Evolutionary conservation across 92 coral and sea anemone species (phyloP), one percentile per base, ranked within the genome.

Genomic region (Parazoanthus atlanticus): DNA sequence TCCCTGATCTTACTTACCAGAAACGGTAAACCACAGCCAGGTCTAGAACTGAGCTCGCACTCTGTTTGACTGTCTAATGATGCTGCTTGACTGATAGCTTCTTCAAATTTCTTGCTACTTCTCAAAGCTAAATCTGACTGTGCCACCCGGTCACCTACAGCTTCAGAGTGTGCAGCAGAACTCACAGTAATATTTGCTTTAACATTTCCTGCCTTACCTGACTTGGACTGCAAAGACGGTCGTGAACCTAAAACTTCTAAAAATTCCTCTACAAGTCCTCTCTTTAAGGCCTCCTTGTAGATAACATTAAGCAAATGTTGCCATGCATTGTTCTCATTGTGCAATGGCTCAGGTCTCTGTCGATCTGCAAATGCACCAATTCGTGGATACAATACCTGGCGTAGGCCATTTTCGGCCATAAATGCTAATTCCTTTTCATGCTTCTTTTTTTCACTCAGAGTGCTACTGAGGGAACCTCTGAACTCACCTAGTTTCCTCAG

Each of bases 301-400:
- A 90, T 67, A 5, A 83, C 5, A 73, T 92, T 91, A 6, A 92
- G 88, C 16, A 89, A 1, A 52, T 94, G 93, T 58, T 92, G 93
- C 97, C 94, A 94, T 12, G 92, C 94, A 89, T 92, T 94, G 32
- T 84, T 94, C 64, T 92, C 96, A 72, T 80, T 88, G 61, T 89
- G 97, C 77, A 94, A 74, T 76, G 93, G 94, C 83, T 94, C 97
- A 0, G 95, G 95, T 79, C 93, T 90, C 70, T 80, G 89, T n/a
- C 93, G 88, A 40, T 91, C 92, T 1, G 95, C 93, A 86, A 82
- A 94, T 15, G 70, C 85, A 25, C 91, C 92, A 78, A 92, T 90
- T 66, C 97, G 56, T 32, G 94, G 93, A 40, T 78, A 70, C 29
- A 89, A 92, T 12, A 85, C 56, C 70, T 93, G 94, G 16, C 94